These are phyloP conservation scores for Atractosteus spatula DNA, from an alignment of 2,113 vertebrate genomes.

Conservation along the genomic window DNA sequence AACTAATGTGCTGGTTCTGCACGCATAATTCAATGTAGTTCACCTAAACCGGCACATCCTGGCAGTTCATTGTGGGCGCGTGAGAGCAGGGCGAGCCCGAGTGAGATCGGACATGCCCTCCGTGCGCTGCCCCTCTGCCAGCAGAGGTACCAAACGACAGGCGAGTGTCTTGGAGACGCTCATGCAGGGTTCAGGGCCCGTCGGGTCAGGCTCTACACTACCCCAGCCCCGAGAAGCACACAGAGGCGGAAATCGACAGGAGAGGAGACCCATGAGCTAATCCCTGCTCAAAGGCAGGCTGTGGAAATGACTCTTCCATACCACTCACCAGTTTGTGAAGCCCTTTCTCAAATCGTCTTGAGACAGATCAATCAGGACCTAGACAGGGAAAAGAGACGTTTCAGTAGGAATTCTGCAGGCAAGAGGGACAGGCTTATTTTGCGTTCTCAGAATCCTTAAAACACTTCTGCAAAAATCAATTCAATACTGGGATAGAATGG, in stretches of 20 bases:
- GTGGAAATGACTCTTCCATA: neutral
- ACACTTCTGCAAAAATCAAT: neutral
- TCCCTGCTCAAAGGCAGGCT: neutral
- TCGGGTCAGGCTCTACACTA: too few species aligned
- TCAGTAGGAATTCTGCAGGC: neutral
- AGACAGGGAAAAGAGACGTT: constrained; percentile 22
- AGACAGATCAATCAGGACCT: constrained; percentile 83
- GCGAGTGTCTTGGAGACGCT: too few species aligned
- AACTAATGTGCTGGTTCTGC: too few species aligned
- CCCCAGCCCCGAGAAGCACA: neutral
- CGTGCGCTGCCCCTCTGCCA: too few species aligned
- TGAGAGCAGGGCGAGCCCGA: neutral
- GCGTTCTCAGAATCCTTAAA: neutral
- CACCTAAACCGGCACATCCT: too few species aligned
- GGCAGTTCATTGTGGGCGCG: neutral
- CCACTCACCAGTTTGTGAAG: constrained; percentile 77
- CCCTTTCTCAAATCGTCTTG: constrained; percentile 77
- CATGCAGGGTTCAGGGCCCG: too few species aligned
- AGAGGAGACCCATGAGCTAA: neutral
- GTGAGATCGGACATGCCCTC: neutral
- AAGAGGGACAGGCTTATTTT: neutral
- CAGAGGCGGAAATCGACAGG: neutral
- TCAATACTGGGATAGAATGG: too few species aligned
- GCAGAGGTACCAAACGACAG: too few species aligned
- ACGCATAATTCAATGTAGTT: too few species aligned